Evolutionary conservation across 2,888 invertebrate genomes (phyloP).

Genomic region (Catocala sponsa): DNA sequence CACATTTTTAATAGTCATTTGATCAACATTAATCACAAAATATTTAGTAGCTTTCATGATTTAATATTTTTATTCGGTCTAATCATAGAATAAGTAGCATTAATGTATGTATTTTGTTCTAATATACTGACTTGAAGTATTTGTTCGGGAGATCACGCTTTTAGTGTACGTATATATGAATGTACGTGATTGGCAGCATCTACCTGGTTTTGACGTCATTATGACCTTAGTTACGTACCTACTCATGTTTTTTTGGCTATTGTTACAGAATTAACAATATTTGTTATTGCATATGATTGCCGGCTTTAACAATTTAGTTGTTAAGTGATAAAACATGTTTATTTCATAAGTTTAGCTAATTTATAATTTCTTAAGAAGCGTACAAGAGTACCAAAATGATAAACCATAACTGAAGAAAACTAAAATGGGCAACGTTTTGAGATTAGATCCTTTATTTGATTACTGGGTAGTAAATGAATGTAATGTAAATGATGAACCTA

Average conservation of each 20-base stretch:
- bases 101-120: constrained; percentile 24
- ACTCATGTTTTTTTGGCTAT: neutral
- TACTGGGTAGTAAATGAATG: no score
- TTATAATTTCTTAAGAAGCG: no score
- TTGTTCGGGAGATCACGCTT: constrained; percentile 24
- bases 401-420: no score
- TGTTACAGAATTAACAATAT: no score
- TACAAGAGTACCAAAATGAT: no score
- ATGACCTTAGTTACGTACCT: constrained; percentile 4
- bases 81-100: constrained; percentile 52
- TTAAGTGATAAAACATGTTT: neutral
- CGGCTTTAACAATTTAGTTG: no score
- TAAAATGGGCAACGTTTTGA: no score
- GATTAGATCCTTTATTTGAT: no score
- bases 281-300: no score
- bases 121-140: constrained; percentile 22
- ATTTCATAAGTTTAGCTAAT: no score
- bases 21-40: no score
- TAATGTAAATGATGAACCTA: no score
- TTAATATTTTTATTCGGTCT: constrained; percentile 38
- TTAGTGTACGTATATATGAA: constrained; percentile 18
- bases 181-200: constrained; percentile 22
- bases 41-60: neutral
- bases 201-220: constrained; percentile 17
- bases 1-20: constrained; percentile 6